phyloP scores from a whole-genome alignment of 2,113 vertebrate species.

The Triplophysa rosa region DNA sequence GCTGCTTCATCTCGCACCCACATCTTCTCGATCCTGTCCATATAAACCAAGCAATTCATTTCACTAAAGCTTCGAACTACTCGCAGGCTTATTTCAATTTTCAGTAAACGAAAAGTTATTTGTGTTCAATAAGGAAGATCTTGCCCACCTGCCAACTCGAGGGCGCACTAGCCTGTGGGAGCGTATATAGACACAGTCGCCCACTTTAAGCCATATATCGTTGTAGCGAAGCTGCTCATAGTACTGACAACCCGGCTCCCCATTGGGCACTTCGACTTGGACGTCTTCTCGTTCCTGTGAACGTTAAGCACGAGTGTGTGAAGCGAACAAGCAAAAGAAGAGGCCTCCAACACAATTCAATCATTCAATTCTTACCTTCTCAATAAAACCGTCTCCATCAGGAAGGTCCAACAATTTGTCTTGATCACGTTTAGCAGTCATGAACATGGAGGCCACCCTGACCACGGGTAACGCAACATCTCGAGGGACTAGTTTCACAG shows the following conservation, averaged over 20 bases:
- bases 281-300: slow-evolving; percentile 91
- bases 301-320: not conserved
- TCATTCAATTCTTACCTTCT: slow-evolving; percentile 69
- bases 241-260: slow-evolving; percentile 88
- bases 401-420: slow-evolving; percentile 81
- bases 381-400: slow-evolving; percentile 71
- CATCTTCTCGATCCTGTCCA: slow-evolving; percentile 85
- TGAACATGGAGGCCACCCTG: slow-evolving; percentile 94
- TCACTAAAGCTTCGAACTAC: not conserved
- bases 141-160: slow-evolving; percentile 85
- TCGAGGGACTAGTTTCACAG: slow-evolving; percentile 81
- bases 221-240: slow-evolving; percentile 93
- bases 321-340: not conserved
- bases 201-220: slow-evolving; percentile 91
- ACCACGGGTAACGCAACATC: slow-evolving; percentile 90
- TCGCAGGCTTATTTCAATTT: not conserved
- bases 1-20: slow-evolving; percentile 90
- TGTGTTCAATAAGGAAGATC: not conserved
- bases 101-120: not conserved
- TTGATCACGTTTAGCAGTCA: slow-evolving; percentile 83
- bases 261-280: slow-evolving; percentile 87
- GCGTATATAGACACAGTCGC: slow-evolving; percentile 94
- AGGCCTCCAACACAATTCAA: not conserved
- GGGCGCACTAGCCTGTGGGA: slow-evolving; percentile 89
- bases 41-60: slow-evolving; percentile 8